phyloP scores from a whole-genome alignment of 2,888 invertebrate species.

The Machimus atricapillus region DNA sequence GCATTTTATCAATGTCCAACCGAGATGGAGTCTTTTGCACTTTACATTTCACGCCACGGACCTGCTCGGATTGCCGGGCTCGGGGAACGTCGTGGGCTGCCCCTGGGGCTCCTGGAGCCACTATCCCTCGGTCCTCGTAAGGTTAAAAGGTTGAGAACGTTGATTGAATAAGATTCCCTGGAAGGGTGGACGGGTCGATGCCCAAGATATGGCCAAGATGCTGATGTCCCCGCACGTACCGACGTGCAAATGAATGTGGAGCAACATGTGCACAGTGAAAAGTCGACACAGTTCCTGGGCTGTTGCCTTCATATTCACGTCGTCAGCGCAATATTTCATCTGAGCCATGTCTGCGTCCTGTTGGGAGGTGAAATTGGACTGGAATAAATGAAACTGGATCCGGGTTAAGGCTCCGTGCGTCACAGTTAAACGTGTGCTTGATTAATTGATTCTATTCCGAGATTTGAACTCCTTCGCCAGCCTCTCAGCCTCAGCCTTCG shows the following conservation, averaged over 20 bases:
- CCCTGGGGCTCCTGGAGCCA: not conserved
- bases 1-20: conserved; percentile 30
- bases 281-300: conserved; percentile 37
- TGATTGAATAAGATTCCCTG: conserved; percentile 33
- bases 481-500: not conserved
- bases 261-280: conserved; percentile 39
- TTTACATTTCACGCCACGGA: conserved; percentile 28
- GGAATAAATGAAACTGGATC: conserved; percentile 33
- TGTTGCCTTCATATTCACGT: conserved; percentile 35
- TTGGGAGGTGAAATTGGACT: conserved; percentile 32
- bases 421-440: conserved; percentile 34
- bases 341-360: conserved; percentile 29
- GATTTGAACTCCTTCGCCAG: conserved; percentile 7
- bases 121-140: not conserved
- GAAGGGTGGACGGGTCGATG: conserved; percentile 36
- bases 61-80: not conserved
- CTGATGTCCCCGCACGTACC: conserved; percentile 34
- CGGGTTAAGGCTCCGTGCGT: conserved; percentile 26
- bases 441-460: conserved; percentile 35
- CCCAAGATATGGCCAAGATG: conserved; percentile 38
- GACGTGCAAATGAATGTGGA: conserved; percentile 36
- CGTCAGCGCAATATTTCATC: conserved; percentile 37
- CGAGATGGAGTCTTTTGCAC: conserved; percentile 22
- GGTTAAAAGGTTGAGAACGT: conserved; percentile 37
- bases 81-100: not conserved